These are phyloP conservation scores for Macquaria australasica DNA, from an alignment of 2,113 vertebrate species.

Conservation along the genomic window DNA sequence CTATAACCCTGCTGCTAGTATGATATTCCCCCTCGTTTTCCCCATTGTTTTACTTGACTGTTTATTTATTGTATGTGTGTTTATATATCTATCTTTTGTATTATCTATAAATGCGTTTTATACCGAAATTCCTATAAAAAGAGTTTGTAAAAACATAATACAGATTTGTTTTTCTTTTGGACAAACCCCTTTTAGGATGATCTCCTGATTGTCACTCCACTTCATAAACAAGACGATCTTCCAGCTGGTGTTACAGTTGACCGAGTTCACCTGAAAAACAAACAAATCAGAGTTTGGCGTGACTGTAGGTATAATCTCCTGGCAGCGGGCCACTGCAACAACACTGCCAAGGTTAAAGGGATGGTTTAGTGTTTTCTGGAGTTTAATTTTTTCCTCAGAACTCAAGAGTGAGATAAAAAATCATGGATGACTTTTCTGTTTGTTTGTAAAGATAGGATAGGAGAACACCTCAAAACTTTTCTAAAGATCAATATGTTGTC, in stretches of 20 bases:
- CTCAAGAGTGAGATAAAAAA: not conserved
- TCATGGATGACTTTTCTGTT: not conserved
- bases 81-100: not conserved
- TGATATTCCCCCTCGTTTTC: not conserved
- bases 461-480: not conserved
- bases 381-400: not conserved
- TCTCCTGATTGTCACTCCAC: constrained; percentile 98
- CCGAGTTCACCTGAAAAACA: constrained; percentile 93
- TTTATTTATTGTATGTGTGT: not conserved
- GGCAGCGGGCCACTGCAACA: not conserved
- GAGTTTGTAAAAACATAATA: not conserved
- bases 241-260: constrained; percentile 99
- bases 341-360: not conserved
- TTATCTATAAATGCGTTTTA: not conserved
- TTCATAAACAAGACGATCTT: constrained; percentile 99
- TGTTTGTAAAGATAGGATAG: not conserved
- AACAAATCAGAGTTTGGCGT: constrained; percentile 4
- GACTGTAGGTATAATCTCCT: constrained; percentile 3
- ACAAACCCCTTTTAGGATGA: constrained; percentile 95
- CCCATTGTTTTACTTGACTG: not conserved
- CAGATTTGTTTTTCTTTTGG: not conserved
- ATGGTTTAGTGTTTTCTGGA: not conserved
- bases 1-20: not conserved
- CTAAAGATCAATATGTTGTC: not conserved
- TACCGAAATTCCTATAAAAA: not conserved